Evolutionary conservation across 1,140 invertebrate genomes (phyloP).

Genomic region (Oscheius sp.): DNA sequence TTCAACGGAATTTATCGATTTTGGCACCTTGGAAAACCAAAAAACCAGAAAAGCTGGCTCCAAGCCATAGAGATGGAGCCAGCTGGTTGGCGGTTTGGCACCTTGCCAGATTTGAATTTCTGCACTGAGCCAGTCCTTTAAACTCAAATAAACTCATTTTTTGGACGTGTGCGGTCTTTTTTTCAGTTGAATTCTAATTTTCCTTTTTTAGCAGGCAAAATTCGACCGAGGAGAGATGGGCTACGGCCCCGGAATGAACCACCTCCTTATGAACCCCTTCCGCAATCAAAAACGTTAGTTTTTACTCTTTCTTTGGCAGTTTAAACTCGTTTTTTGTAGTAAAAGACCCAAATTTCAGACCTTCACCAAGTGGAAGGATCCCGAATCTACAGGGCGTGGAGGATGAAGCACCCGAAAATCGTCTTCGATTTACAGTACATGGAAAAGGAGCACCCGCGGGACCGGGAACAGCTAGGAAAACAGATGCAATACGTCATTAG

Average conservation of each 20-base stretch:
- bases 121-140: no score
- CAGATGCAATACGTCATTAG: not conserved
- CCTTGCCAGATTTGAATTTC: no score
- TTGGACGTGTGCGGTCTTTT: no score
- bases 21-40: no score
- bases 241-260: slow-evolving; percentile 12
- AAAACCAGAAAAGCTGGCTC: no score
- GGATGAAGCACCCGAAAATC: not conserved
- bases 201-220: not conserved
- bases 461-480: not conserved
- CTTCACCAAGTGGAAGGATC: not conserved
- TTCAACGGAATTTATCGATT: no score
- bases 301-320: not conserved
- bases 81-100: no score
- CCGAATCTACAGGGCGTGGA: not conserved
- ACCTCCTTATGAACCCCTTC: not conserved
- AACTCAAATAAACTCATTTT: no score
- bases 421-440: not conserved
- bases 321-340: not conserved
- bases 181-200: no score
- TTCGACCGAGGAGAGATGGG: slow-evolving; percentile 9
- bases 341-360: not conserved
- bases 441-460: not conserved
- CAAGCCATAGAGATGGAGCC: no score
- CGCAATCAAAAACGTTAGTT: slow-evolving; percentile 14